A percentile compares a stretch with the other conserved stretches of the same genome.
phyloP scores from a whole-genome alignment of 2,113 vertebrate species.

The Hypocryptadius cinnamomeus region DNA sequence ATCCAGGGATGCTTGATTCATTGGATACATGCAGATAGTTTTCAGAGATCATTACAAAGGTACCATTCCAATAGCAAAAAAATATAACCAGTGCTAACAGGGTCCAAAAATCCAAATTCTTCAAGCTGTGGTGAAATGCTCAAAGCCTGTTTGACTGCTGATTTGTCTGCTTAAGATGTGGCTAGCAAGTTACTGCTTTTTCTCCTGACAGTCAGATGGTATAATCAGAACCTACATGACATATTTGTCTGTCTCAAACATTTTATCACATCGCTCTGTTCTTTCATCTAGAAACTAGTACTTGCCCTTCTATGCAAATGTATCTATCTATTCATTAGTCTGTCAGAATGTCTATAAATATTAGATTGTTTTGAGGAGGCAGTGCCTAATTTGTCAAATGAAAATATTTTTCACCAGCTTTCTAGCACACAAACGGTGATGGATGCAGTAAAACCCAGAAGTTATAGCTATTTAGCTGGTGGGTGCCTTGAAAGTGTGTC shows the following conservation, averaged over 20 bases:
- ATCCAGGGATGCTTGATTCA: neutral
- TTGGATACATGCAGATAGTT: neutral
- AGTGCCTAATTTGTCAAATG: slow-evolving; percentile 18
- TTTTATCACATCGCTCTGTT: neutral
- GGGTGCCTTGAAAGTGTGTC: slow-evolving; percentile 25
- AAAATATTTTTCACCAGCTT: slow-evolving; percentile 38
- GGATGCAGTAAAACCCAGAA: neutral
- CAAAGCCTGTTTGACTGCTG: neutral
- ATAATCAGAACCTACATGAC: slow-evolving; percentile 10
- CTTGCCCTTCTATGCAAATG: slow-evolving; percentile 29
- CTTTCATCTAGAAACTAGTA: slow-evolving; percentile 40
- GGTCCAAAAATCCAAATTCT: slow-evolving; percentile 6
- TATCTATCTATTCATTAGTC: slow-evolving; percentile 35
- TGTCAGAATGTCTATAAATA: slow-evolving; percentile 55
- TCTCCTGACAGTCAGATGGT: slow-evolving; percentile 3
- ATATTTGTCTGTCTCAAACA: slow-evolving; percentile 17
- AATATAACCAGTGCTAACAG: neutral
- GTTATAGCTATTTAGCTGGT: neutral
- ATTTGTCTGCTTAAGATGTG: neutral
- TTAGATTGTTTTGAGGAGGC: slow-evolving; percentile 36
- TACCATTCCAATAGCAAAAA: neutral
- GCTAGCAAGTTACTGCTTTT: neutral
- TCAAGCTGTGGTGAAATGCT: neutral
- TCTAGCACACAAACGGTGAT: slow-evolving; percentile 1
- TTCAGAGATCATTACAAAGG: neutral